Evolutionary conservation across 1,140 invertebrate species (phyloP), one percentile per base, ranked within the genome.

Genomic region (Eupristina koningsbergeri): DNA sequence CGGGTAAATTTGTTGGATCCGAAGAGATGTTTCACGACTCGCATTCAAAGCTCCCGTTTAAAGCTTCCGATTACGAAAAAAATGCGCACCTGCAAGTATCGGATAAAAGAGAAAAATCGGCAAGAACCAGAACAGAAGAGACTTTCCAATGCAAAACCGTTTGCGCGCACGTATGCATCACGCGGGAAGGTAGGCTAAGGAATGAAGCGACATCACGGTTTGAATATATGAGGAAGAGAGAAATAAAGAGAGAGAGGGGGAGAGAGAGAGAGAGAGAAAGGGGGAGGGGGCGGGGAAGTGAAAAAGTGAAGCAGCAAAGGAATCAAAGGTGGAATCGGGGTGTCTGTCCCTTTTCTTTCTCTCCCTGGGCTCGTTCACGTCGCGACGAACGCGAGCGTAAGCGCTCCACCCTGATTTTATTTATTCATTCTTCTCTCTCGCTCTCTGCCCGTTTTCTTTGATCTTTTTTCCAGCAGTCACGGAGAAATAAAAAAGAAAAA

Each of bases 351-450:
- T 77, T n/a, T 45, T 11, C 17, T 13, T n/a, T n/a, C n/a, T 15
- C 41, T 7, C n/a, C n/a, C 73, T 3, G 45, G 22, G 26, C 41
- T 53, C 45, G 73, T 34, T 53, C 41, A 17, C 45, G 45, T 53
- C 41, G 45, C 45, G 41, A 34, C 45, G 75, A 74, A 77, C 82
- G 73, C 61, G 81, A 77, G 79, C 76, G 75, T 69, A 71, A 71
- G 67, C 80, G 83, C 83, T 84, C 83, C 83, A 84, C 83, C 83
- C 83, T 58, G 83, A 84, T 84, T 84, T 80, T 84, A 80, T 84
- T 80, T 82, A 84, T 86, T 86, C 84, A 82, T 81, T 84, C 36
- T 71, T 79, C 75, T 64, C 77, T 73, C 47, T 15, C 74, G 74
- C 61, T 84, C 63, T 58, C 76, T 47, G 22, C 50, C 36, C 67